Evolutionary conservation across 2,888 invertebrate genomes (phyloP), one percentile per base, ranked within the genome.

Genomic region (Agrotis exclamationis): DNA sequence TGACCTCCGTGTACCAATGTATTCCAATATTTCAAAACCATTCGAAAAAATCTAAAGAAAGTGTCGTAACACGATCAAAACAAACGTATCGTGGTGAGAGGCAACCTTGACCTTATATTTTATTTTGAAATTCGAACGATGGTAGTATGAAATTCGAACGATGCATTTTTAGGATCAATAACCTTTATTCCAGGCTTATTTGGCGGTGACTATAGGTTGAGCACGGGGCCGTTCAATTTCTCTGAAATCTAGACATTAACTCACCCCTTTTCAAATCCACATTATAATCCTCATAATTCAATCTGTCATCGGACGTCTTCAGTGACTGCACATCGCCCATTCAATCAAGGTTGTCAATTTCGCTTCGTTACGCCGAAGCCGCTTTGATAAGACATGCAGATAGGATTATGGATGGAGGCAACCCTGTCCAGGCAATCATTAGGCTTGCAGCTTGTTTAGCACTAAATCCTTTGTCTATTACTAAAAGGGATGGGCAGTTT

Each of bases 301-400:
- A 77, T 77, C 74, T 77, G 79, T 77, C 76, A 85, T 63, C 63
- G 76, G 53, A 56, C 70, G 69, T 86, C 85, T 86, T 86, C 80
- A 63, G 60, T 56, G 56, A 63, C 68, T 78, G 72, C 70, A 47
- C 68, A 79, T 76, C 76, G 80, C 67, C 81, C 71, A 79, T 87
- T 88, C 91, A 91, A 91, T 92, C 91, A 91, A 81, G 88, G 88
- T 83, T 90, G 91, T 91, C 93, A 90, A 93, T 92, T 91, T 90
- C 80, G 85, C 86, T 88, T 92, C 88, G 89, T 91, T 91, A 90
- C 87, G 78, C 82, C 81, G 89, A 89, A 90, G 89, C 90, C 86
- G 88, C 93, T 94, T 93, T 94, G 93, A 93, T 94, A 94, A 93
- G 93, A 93, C 90, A 94, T 94, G 93, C 87, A 94, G 90, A 94